A percentile compares a stretch with the other conserved stretches of the same genome.
Evolutionary conservation across 2,888 invertebrate species (phyloP).

Genomic region (Lithophane leautieri): DNA sequence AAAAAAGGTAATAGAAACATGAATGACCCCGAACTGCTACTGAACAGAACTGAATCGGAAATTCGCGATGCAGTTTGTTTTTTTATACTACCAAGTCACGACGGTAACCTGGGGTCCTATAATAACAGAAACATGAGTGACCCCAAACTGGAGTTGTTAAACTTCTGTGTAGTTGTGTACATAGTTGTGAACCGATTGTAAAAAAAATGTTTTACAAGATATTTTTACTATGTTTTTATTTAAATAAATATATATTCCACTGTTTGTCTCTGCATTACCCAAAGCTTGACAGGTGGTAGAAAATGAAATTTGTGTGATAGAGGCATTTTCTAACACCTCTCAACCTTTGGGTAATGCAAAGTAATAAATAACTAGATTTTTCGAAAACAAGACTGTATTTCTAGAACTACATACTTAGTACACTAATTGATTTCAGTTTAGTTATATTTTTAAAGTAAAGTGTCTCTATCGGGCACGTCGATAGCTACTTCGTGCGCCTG

Average conservation of each 20-base stretch:
- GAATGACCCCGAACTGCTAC: conserved; percentile 11
- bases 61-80: conserved; percentile 20
- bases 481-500: conserved; percentile 66
- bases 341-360: too few species aligned
- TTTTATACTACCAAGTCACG: background rate
- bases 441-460: conserved; percentile 69
- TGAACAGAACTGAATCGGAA: conserved; percentile 25
- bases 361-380: too few species aligned
- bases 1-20: background rate
- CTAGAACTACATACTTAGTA: background rate
- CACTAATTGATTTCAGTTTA: background rate
- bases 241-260: too few species aligned
- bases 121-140: background rate
- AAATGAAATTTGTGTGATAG: too few species aligned
- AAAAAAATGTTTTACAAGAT: too few species aligned
- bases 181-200: background rate
- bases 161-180: too few species aligned
- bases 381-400: conserved; percentile 3
- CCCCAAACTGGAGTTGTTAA: background rate
- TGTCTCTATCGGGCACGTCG: conserved; percentile 77
- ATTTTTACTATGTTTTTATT: too few species aligned
- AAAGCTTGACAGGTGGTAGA: too few species aligned
- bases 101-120: too few species aligned
- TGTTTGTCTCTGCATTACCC: too few species aligned
- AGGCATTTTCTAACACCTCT: too few species aligned